phyloP scores from a whole-genome alignment of 2,888 invertebrate species.

The Tiliacea citrago region DNA sequence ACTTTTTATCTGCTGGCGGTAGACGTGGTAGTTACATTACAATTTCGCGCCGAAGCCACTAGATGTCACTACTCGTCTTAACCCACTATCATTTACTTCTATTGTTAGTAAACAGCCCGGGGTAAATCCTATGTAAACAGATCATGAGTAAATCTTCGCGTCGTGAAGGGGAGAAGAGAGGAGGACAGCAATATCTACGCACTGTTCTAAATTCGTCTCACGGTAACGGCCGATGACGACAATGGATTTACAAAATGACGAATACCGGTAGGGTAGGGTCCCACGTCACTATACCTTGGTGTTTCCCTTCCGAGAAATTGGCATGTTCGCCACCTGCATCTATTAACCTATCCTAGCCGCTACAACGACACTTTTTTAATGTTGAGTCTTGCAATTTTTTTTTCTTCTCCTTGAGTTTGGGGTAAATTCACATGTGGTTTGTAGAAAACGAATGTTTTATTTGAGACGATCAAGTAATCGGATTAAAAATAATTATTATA shows the following conservation, averaged over 20 bases:
- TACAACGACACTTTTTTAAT: neutral
- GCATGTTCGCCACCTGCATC: neutral
- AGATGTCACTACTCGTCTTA: constrained; percentile 33
- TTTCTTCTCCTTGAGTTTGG: constrained; percentile 18
- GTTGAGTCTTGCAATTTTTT: constrained; percentile 6
- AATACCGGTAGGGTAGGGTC: neutral
- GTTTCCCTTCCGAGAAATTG: constrained; percentile 17
- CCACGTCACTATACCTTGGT: constrained; percentile 13
- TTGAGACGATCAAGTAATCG: neutral
- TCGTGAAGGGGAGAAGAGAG: neutral
- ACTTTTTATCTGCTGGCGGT: neutral
- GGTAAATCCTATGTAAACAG: neutral
- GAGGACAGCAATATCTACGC: constrained; percentile 29
- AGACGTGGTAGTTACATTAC: neutral
- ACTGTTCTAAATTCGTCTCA: constrained; percentile 6
- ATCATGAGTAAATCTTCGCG: neutral
- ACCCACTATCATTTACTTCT: too few relatives aligned
- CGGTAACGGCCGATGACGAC: constrained; percentile 21
- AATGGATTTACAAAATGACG: constrained; percentile 10
- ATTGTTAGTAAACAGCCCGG: constrained; percentile 5
- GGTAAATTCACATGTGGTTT: constrained; percentile 15
- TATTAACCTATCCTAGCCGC: constrained; percentile 26
- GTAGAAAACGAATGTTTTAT: neutral
- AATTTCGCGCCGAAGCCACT: neutral
- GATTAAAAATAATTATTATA: neutral